A percentile compares a stretch with the other conserved stretches of the same genome.
Conservation (phyloP, 2,888 invertebrate species). For the Hofmannophila pseudospretella region DNA sequence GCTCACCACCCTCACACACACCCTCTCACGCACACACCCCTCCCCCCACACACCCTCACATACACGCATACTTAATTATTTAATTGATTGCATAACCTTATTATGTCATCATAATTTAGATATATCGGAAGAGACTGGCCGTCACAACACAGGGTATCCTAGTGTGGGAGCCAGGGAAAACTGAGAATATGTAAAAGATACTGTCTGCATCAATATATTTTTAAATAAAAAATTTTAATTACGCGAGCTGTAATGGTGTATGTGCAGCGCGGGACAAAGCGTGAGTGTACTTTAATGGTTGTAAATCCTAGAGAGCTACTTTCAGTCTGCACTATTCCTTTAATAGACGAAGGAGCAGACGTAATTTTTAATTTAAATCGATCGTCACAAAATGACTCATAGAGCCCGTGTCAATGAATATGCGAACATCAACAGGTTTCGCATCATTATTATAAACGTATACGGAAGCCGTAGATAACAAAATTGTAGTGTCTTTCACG, state of each 20-base stretch:
- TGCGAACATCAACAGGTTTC: not conserved
- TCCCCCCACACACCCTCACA: no score
- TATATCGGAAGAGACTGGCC: no score
- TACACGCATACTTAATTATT: no score
- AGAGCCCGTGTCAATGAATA: constrained; percentile 1
- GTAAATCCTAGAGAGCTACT: constrained; percentile 1
- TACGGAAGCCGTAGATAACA: constrained; percentile 1
- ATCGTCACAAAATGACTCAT: constrained; percentile 2
- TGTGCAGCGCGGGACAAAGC: constrained; percentile 1
- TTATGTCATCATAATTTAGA: no score
- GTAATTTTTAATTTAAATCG: not conserved
- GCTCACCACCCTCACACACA: no score
- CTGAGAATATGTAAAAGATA: no score
- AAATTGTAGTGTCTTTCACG: not conserved
- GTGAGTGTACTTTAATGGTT: not conserved
- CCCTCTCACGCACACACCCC: no score
- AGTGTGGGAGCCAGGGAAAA: no score
- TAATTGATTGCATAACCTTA: no score
- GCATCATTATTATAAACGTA: not conserved
- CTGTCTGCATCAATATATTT: no score
- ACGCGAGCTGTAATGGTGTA: constrained; percentile 2
- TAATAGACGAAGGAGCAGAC: not conserved
- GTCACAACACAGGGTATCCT: no score
- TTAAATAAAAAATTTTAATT: no score
- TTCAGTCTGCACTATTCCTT: constrained; percentile 2